phyloP scores from a whole-genome alignment of 2,888 invertebrate genomes.

The Andrena bicolor region DNA sequence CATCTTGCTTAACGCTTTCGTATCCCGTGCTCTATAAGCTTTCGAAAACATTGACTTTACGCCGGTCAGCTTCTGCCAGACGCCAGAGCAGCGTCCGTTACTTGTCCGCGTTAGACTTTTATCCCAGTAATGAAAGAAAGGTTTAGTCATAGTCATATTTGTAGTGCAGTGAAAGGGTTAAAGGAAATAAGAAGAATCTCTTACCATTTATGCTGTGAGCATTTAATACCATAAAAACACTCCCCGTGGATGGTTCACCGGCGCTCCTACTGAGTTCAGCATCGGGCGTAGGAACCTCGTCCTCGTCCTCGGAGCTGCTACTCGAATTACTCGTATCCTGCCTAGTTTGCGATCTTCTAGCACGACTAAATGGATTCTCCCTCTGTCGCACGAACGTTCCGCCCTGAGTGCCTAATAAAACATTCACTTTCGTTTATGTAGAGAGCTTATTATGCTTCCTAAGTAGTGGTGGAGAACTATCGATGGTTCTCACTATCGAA shows the following conservation, averaged over 20 bases:
- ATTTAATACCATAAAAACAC: conserved; percentile 79
- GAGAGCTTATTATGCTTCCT: too few species aligned
- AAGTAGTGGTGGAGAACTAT: too few species aligned
- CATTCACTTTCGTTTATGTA: not conserved
- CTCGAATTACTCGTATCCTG: conserved; percentile 70
- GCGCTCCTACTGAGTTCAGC: conserved; percentile 64
- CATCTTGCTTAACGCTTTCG: not conserved
- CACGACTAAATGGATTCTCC: conserved; percentile 87
- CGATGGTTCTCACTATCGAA: too few species aligned
- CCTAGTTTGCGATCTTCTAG: conserved; percentile 67
- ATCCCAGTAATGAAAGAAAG: not conserved
- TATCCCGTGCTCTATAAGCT: not conserved
- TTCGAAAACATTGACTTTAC: not conserved
- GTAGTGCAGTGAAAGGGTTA: conserved; percentile 22
- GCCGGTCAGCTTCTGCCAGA: not conserved
- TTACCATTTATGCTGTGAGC: conserved; percentile 83
- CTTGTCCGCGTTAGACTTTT: conserved; percentile 3
- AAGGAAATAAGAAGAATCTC: conserved; percentile 1
- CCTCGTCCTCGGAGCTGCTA: conserved; percentile 74
- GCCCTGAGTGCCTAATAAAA: conserved; percentile 85
- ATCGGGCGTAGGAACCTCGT: conserved; percentile 52
- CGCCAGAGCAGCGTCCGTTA: not conserved
- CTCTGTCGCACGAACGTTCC: conserved; percentile 89
- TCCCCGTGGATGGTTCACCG: conserved; percentile 73
- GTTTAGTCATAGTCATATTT: not conserved